Evolutionary conservation across 2,888 invertebrate species (phyloP), one percentile per base, ranked within the genome.

Genomic region (Tipula unca): DNA sequence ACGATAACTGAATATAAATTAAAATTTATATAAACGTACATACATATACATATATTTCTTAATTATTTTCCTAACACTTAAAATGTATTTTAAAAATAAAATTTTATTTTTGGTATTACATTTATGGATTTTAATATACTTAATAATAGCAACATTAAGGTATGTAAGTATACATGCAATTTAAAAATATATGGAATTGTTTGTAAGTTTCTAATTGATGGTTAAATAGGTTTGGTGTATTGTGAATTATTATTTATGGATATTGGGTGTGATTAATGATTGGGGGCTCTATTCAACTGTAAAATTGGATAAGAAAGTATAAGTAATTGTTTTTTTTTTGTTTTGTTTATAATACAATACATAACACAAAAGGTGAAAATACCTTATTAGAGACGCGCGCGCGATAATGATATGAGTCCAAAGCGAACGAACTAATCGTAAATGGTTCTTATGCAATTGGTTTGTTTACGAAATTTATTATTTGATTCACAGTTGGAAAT

Each of bases 1-100:
- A 69, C 69, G 69, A 69, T 69, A 69, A 69, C 69, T 69, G 69
- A 69, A 69, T 69, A 69, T 69, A 69, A 69, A 69, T 69, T 69
- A 69, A 25, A 69, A 69, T 69, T 69, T 69, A 69, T 69, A 25
- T 17, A 6, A 17, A 36, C 36, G 2, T 36, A 36, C 32, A 3
- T n/a, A n/a, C 6, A 35, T 35, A 35, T 35, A 35, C 35, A 4
- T 39, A 48, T 69, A 69, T 69, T 69, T 69, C 69, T 69, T 69
- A 69, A 69, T 69, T 69, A 69, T 69, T 69, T 69, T 69, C 69
- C 13, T 69, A 69, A 69, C 69, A 69, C 69, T 69, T 69, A 69
- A 69, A 69, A 69, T 69, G 69, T 69, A 69, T 69, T 69, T 54
- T 20, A 20, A 54, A 54, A 54, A 54, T n/a, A 69, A 25, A 10